These are phyloP conservation scores for Semicossyphus pulcher DNA, from an alignment of 2,113 vertebrate genomes.

Conservation along the genomic window DNA sequence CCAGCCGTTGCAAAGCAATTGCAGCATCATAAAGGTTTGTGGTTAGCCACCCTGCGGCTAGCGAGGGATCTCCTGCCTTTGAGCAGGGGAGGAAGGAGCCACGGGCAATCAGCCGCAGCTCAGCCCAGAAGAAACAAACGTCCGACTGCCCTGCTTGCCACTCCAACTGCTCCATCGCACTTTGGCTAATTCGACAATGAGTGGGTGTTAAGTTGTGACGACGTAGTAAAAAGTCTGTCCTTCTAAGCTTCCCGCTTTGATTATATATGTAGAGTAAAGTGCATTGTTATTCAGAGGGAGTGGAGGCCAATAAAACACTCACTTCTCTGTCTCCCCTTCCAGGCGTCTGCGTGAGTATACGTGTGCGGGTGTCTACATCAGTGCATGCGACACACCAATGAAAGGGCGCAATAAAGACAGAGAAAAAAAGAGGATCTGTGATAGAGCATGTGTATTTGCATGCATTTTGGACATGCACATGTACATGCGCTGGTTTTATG, in stretches of 20 bases:
- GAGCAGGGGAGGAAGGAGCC: slow-evolving; percentile 27
- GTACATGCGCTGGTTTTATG: slow-evolving; percentile 45
- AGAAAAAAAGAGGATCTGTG: neutral
- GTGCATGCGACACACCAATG: neutral
- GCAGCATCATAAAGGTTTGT: slow-evolving; percentile 60
- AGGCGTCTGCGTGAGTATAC: slow-evolving; percentile 11
- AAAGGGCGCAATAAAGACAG: slow-evolving; percentile 8
- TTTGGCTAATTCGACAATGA: slow-evolving; percentile 63
- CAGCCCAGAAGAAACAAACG: slow-evolving; percentile 32
- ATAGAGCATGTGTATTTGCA: slow-evolving; percentile 23
- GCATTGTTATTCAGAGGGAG: slow-evolving; percentile 40
- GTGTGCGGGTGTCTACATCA: neutral
- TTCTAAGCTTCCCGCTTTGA: slow-evolving; percentile 41
- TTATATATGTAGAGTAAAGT: slow-evolving; percentile 27
- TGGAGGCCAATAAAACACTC: slow-evolving; percentile 50
- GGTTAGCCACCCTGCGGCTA: slow-evolving; percentile 49
- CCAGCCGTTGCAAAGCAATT: slow-evolving; percentile 49
- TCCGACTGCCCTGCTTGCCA: slow-evolving; percentile 39
- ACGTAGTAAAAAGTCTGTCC: slow-evolving; percentile 48
- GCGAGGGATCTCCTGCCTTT: slow-evolving; percentile 42
- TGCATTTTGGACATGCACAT: slow-evolving; percentile 11
- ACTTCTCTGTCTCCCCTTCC: slow-evolving; percentile 12
- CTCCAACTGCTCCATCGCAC: slow-evolving; percentile 27
- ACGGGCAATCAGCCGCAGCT: slow-evolving; percentile 15
- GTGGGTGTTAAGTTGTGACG: slow-evolving; percentile 62